These are phyloP conservation scores for Apodemia hepburni DNA, from an alignment of 2,888 invertebrate genomes.

Conservation along the genomic window DNA sequence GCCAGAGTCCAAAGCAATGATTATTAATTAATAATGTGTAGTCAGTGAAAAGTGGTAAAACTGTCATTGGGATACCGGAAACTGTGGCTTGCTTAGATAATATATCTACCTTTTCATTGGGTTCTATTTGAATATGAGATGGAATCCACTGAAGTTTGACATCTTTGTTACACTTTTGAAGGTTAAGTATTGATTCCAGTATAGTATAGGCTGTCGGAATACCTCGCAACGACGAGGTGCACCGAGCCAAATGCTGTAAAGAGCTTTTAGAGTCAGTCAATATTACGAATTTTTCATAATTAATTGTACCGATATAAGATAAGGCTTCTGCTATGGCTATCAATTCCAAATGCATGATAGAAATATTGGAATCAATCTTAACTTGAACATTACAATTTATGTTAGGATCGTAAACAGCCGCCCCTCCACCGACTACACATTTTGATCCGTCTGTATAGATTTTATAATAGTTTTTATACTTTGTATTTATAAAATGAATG, in stretches of 20 bases:
- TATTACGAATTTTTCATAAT: constrained; percentile 21
- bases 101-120: constrained; percentile 18
- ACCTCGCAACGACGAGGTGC: constrained; percentile 13
- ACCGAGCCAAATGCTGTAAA: constrained; percentile 18
- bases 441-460: constrained; percentile 28
- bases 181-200: not conserved
- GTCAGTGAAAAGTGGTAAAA: not conserved
- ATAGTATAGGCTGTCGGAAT: constrained; percentile 16
- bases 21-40: not conserved
- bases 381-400: not conserved
- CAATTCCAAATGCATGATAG: not conserved
- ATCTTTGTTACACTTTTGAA: not conserved
- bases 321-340: not conserved
- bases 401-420: constrained; percentile 21
- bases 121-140: constrained; percentile 16
- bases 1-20: not conserved
- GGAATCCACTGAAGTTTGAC: constrained; percentile 23
- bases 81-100: constrained; percentile 11
- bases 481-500: not conserved
- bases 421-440: constrained; percentile 18
- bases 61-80: not conserved
- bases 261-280: constrained; percentile 27
- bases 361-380: not conserved
- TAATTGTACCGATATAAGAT: not conserved
- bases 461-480: constrained; percentile 10